Percentiles rank a stretch among this genome's conserved stretches.
Conservation (phyloP, 2,797 vertebrate genomes). For the Iguana delicatissima region DNA sequence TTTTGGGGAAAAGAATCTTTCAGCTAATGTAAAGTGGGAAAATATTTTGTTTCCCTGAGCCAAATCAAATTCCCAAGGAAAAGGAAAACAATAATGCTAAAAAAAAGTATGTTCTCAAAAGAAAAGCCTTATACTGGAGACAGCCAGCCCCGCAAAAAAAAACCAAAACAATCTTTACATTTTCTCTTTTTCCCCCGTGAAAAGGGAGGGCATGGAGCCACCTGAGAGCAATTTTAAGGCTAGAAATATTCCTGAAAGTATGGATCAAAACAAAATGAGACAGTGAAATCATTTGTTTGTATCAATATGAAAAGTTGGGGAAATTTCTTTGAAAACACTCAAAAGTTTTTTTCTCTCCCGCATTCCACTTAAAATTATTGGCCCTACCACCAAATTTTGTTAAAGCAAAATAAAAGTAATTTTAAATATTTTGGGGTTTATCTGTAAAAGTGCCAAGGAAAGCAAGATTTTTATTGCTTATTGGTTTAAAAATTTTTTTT, state of each 20-base stretch:
- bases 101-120: slow-evolving; percentile 67
- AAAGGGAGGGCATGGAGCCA: slow-evolving; percentile 64
- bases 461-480: background rate
- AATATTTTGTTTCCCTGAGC: slow-evolving; percentile 46
- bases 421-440: background rate
- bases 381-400: background rate
- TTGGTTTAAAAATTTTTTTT: background rate
- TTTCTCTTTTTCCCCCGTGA: slow-evolving; percentile 59
- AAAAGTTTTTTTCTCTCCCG: no score
- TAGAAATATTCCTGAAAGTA: slow-evolving; percentile 50
- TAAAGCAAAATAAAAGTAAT: background rate
- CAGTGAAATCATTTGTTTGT: slow-evolving; percentile 51
- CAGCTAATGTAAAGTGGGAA: slow-evolving; percentile 29
- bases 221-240: slow-evolving; percentile 65
- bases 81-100: slow-evolving; percentile 60
- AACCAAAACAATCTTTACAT: slow-evolving; percentile 62
- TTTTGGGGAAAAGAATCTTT: slow-evolving; percentile 36
- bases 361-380: background rate
- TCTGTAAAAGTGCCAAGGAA: background rate
- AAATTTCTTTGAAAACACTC: background rate
- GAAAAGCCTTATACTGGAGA: slow-evolving; percentile 67
- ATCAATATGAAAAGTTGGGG: slow-evolving; percentile 42
- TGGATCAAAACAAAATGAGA: slow-evolving; percentile 59
- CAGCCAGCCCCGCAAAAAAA: slow-evolving; percentile 69
- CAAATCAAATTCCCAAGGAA: slow-evolving; percentile 37